Evolutionary conservation across 2,888 invertebrate genomes (phyloP).

Genomic region (Bimastos eiseni): DNA sequence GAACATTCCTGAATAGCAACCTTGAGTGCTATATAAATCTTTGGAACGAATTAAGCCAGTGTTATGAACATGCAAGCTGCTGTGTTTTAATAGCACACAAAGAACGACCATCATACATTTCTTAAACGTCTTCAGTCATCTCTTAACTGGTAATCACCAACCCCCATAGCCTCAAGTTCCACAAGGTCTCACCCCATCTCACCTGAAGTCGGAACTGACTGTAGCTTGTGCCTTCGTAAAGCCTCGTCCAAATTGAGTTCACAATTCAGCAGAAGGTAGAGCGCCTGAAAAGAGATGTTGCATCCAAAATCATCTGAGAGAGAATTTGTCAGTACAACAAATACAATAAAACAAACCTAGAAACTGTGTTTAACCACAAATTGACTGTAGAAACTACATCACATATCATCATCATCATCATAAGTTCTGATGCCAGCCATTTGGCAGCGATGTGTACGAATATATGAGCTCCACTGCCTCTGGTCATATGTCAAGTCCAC

Average conservation of each 20-base stretch:
- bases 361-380: neutral
- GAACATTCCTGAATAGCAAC: too few species aligned
- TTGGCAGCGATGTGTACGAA: too few species aligned
- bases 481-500: too few species aligned
- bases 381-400: neutral
- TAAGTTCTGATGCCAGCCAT: too few species aligned
- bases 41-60: too few species aligned
- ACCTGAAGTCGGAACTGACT: slow-evolving; percentile 66
- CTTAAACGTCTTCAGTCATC: neutral
- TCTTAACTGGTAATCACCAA: neutral
- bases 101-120: neutral
- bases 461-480: too few species aligned
- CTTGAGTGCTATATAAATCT: too few species aligned
- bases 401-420: too few species aligned
- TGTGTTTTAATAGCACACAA: too few species aligned
- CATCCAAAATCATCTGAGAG: neutral
- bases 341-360: neutral
- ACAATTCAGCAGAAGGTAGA: slow-evolving; percentile 87
- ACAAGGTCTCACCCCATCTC: slow-evolving; percentile 19
- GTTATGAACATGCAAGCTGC: too few species aligned
- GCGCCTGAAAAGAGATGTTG: slow-evolving; percentile 69
- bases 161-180: neutral
- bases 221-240: slow-evolving; percentile 44
- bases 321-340: neutral
- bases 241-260: slow-evolving; percentile 76